Evolutionary conservation across 2,797 vertebrate species (phyloP).

Genomic region (Gadopsis bispinosus): DNA sequence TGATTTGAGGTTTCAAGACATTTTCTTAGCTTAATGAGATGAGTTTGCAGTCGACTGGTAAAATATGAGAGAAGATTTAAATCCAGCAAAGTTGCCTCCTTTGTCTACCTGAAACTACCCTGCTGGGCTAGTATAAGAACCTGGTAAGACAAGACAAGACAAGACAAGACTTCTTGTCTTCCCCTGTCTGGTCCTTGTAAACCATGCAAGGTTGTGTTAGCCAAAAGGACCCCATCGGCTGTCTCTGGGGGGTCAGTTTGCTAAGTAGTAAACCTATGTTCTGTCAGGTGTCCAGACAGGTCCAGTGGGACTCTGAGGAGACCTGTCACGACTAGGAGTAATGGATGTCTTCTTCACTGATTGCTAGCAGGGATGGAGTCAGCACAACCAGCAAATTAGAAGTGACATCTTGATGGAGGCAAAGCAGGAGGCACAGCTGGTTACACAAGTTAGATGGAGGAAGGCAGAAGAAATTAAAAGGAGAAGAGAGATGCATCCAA

Average conservation of each 20-base stretch:
- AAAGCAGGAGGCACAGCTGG: conserved; percentile 76
- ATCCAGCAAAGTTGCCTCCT: conserved; percentile 17
- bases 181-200: conserved; percentile 58
- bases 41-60: background rate
- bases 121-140: conserved; percentile 19
- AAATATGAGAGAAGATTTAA: conserved; percentile 5
- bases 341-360: conserved; percentile 84
- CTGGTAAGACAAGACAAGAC: conserved; percentile 27
- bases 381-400: conserved; percentile 86
- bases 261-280: conserved; percentile 84
- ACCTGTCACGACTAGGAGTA: conserved; percentile 79
- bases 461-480: conserved; percentile 39
- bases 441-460: conserved; percentile 66
- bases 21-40: conserved; percentile 16
- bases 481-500: conserved; percentile 25
- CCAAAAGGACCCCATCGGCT: conserved; percentile 70
- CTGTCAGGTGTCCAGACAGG: conserved; percentile 84
- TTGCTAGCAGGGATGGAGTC: conserved; percentile 85
- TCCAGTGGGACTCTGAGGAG: conserved; percentile 73
- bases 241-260: conserved; percentile 73
- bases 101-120: conserved; percentile 17
- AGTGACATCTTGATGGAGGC: conserved; percentile 81
- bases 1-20: conserved; percentile 13
- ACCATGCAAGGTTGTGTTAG: conserved; percentile 63
- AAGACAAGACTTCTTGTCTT: conserved; percentile 41